phyloP scores from a whole-genome alignment of 64 coral and sea anemone species.

The Dendronephthya gigantea region DNA sequence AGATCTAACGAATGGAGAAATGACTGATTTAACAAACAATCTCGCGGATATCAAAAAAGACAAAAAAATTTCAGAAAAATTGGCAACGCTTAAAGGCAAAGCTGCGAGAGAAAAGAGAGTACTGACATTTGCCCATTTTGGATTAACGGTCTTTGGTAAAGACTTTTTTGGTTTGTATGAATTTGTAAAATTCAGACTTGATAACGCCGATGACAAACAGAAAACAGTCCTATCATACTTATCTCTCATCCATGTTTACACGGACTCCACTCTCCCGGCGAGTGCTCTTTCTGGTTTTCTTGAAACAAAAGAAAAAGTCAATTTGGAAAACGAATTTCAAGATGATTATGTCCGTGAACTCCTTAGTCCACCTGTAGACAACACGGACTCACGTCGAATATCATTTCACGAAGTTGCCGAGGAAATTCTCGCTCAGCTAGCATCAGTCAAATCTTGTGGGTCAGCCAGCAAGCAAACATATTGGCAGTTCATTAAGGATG shows the following conservation, averaged over 20 bases:
- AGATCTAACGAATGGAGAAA: slow-evolving; percentile 38
- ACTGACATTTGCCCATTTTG: slow-evolving; percentile 54
- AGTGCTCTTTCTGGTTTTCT: slow-evolving; percentile 38
- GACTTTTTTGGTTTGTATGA: slow-evolving; percentile 29
- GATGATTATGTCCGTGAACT: slow-evolving; percentile 51
- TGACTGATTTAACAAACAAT: slow-evolving; percentile 28
- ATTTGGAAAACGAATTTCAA: slow-evolving; percentile 50
- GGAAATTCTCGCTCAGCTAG: slow-evolving; percentile 47
- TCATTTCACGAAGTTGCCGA: slow-evolving; percentile 71
- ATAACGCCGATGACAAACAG: slow-evolving; percentile 45
- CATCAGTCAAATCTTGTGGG: not conserved
- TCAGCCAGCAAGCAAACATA: not conserved
- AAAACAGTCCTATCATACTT: slow-evolving; percentile 45
- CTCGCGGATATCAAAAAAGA: slow-evolving; percentile 29
- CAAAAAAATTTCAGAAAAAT: not conserved
- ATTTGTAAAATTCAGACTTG: slow-evolving; percentile 46
- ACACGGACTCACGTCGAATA: slow-evolving; percentile 43
- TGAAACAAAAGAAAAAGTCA: slow-evolving; percentile 26
- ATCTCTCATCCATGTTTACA: slow-evolving; percentile 50
- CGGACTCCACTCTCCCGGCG: slow-evolving; percentile 52
- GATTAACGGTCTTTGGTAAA: slow-evolving; percentile 53
- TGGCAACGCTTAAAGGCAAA: slow-evolving; percentile 17
- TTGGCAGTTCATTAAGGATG: slow-evolving; percentile 42
- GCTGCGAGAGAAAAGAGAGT: not conserved
- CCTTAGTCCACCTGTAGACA: slow-evolving; percentile 39